phyloP scores from a whole-genome alignment of 2,113 vertebrate genomes.

The Halichoeres trimaculatus region DNA sequence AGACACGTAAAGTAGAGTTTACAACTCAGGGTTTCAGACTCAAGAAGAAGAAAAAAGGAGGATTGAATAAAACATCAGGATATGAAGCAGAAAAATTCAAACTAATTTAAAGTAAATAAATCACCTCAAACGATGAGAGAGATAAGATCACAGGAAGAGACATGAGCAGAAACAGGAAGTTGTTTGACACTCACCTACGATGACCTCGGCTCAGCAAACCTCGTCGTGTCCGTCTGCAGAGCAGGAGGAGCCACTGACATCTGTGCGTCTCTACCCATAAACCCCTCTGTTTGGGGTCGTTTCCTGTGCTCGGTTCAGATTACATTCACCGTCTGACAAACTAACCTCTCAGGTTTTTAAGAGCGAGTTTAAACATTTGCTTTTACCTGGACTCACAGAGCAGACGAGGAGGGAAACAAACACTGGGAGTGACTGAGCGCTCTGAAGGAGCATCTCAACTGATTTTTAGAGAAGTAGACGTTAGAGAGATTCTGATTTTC shows the following conservation, averaged over 20 bases:
- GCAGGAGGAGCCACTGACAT: too few relatives aligned
- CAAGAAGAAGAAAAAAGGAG: too few relatives aligned
- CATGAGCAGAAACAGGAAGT: slow-evolving; percentile 39
- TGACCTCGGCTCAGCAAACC: slow-evolving; percentile 6
- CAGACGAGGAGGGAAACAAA: neutral
- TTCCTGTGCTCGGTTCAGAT: slow-evolving; percentile 66
- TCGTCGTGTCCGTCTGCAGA: too few relatives aligned
- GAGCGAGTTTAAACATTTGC: slow-evolving; percentile 24
- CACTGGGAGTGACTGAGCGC: too few relatives aligned
- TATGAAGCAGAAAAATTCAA: neutral
- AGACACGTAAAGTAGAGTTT: too few relatives aligned
- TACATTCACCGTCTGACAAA: slow-evolving; percentile 60
- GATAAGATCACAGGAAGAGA: slow-evolving; percentile 31
- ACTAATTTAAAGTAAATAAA: too few relatives aligned
- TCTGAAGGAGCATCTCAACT: too few relatives aligned
- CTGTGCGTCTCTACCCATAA: slow-evolving; percentile 63
- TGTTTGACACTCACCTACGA: slow-evolving; percentile 18
- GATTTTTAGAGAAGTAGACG: too few relatives aligned
- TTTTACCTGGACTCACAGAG: slow-evolving; percentile 17
- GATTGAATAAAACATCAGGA: too few relatives aligned
- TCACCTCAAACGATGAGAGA: too few relatives aligned
- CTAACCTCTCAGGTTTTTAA: slow-evolving; percentile 50
- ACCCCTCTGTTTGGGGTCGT: slow-evolving; percentile 58
- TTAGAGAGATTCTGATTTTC: too few relatives aligned
- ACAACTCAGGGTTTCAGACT: too few relatives aligned